Base-by-base conservation (phyloP, 2,113 vertebrate genomes). In the Notarius lentiginosus region DNA sequence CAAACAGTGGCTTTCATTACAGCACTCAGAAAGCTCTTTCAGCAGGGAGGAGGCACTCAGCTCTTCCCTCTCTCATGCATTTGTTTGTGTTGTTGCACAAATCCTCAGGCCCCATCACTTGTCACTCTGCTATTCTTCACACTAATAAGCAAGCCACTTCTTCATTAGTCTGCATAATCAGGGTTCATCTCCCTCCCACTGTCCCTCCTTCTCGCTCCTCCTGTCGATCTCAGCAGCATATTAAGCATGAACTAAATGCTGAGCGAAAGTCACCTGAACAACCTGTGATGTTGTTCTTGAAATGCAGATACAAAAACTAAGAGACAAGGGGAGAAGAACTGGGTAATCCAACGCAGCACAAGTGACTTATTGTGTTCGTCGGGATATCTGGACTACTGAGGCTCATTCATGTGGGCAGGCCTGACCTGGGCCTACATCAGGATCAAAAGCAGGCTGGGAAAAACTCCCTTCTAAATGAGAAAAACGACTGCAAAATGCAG, bases 91-190 rank as follows among this genome's bases (percentile, higher is more conserved):
- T 22, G 14, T 80, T 27, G 41, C 65, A 65, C 47, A 49, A 86
- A 84, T 58, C 84, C 75, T 82, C 49, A 76, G 84, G 79, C 84
- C 60, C 70, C 61, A 24, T 49, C 86, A 88, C 86, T 75, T 73
- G 86, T 87, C 86, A 83, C 77, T 87, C 51, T 72, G 17, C 51
- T 61, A 83, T 85, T 87, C 66, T 51, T 73, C 30, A 88, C 12
- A 80, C 66, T 86, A 88, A 86, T 88, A 84, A 73, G 81, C 55
- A 55, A 81, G 84, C 55, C n/a, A 77, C 82, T 83, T 79, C 86
- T 87, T 86, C 83, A 87, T 89, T 89, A 85, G 53, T 63, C 47
- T 65, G 63, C 73, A 85, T 63, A 41, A 83, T 24, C 34, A 51
- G 65, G 77, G 89, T 81, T 83, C 84, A 86, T 89, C 73, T 88